Base-by-base conservation (phyloP, 1,140 invertebrate genomes). In the Neotoxoptera formosana region DNA sequence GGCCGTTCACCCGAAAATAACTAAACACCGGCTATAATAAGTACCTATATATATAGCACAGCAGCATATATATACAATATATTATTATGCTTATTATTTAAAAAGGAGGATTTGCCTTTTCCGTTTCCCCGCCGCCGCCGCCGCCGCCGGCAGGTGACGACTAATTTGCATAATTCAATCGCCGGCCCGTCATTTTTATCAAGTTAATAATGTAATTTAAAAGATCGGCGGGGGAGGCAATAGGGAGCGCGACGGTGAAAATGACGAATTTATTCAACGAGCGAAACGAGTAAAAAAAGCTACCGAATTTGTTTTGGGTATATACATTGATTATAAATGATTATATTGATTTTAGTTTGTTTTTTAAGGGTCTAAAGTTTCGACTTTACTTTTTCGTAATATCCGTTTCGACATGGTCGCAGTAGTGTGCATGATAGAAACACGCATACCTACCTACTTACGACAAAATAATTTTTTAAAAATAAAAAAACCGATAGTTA, bases 131-230 rank as follows among this genome's bases (percentile, higher is more conserved):
- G 25, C 1, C 83, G 25, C 1, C 25, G n/a, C 45, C 41, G 4
- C 36, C 83, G 25, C 1, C 83, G 25, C 1, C 25, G n/a, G 83
- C 83, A 2, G 23, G 83, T 84, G 41, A 86, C 41, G 6, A 86
- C 45, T 47, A 47, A 45, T 86, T 86, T 86, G 84, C 84, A 86
- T 86, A 86, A 86, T 86, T 45, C 84, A 14, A 45, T 11, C 84
- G 25, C 41, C 45, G 84, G 25, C 25, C 41, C 84, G 45, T 86
- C 41, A 86, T 47, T 86, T 86, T 47, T 47, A 47, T 45, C 25
- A 6, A 41, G 45, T 86, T 47, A 17, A 86, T 86, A 47, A 86
- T 45, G 47, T 41, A 23, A 76, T 76, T 76, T 76, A n/a, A 76
- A 76, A 41, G 45, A 41, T 41, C 41, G 41, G 41, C 41, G 41